Base-by-base conservation (phyloP, 1,140 invertebrate genomes). In the Aporrectodea caliginosa region DNA sequence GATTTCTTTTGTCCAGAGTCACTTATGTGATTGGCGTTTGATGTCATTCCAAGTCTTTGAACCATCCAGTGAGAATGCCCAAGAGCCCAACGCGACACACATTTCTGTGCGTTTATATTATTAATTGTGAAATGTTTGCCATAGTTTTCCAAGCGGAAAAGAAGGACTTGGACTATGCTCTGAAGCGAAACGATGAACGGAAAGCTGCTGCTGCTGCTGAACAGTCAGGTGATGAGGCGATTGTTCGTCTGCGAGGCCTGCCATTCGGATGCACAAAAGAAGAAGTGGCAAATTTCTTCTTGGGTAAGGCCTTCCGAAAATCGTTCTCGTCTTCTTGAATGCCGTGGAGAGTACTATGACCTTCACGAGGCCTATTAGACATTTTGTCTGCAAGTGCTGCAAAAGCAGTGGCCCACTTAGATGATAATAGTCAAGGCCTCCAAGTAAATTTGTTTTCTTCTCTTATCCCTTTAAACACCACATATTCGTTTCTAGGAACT, bases 231-330 rank as follows among this genome's bases (percentile, higher is more conserved):
- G 80, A 79, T 71, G 88, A 88, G 72, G 89, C 83, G 84, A 89
- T 88, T 84, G 83, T 92, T 2, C 84, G 91, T 16, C 83, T 92
- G 34, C 84, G 91, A 35, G 96, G 96, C 31, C 89, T 98, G 79
- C 96, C 96, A n/a, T 98, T 96, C 90, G 94, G 94, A 43, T 96
- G 94, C 87, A 95, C 94, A 0, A 95, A 95, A 86, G 94, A 97
- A 87, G 95, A 98, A 89, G 94, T 98, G 83, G 91, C 93, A 29
- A 92, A 96, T 81, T 98, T 98, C 88, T 97, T 98, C 88, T 91
- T 92, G 89, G 96, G 96, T 97, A 93, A 90, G 90, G 86, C 77
- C 82, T n/a, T n/a, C n/a, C n/a, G n/a, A n/a, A n/a, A n/a, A n/a
- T n/a, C n/a, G n/a, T n/a, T n/a, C n/a, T n/a, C n/a, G n/a, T n/a